Base-by-base conservation (phyloP, 2,888 invertebrate genomes). In the Catocala sponsa region DNA sequence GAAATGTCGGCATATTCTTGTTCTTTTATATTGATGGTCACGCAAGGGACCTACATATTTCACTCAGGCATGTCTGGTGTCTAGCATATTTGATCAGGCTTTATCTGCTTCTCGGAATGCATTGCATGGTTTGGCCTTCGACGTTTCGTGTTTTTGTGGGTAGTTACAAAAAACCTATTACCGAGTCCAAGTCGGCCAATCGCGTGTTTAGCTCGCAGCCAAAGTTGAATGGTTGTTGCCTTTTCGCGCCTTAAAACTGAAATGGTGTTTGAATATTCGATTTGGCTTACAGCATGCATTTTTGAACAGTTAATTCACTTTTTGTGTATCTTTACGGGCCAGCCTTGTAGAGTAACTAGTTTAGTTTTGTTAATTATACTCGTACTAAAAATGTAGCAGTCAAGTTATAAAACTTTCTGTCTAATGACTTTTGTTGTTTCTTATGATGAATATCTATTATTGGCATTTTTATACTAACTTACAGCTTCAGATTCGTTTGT, bases 121-220 rank as follows among this genome's bases (percentile, higher is more conserved):
- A 43, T 72, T 65, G 67, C 71, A 74, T 65, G 73, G 70, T 65
- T 65, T 71, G 48, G 65, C 10, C 68, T 73, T 59, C 33, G 25
- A 43, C 43, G 13, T 42, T 43, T n/a, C 25, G 25, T 38, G 42
- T 44, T 44, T 53, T 53, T 33, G 25, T 50, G 11, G 35, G 4
- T 35, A 7, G 33, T 15, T 12, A 44, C 44, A 44, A 41, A 41
- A 42, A 44, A 9, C 32, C 25, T 25, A 42, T 43, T 53, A 53
- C 15, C 2, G 25, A 50, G 9, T 50, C 25, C 38, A 43, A 7
- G 52, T 32, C 25, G 32, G n/a, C 6, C 44, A 12, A 33, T 53
- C 44, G 33, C 43, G 32, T 32, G 52, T 25, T 25, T 43, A 42
- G 7, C 15, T 51, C 11, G 42, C 43, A 53, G 12, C 33, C 6